A percentile compares a stretch with the other conserved stretches of the same genome.
Evolutionary conservation across 2,113 vertebrate species (phyloP).

Genomic region (Hemiprocne comata): DNA sequence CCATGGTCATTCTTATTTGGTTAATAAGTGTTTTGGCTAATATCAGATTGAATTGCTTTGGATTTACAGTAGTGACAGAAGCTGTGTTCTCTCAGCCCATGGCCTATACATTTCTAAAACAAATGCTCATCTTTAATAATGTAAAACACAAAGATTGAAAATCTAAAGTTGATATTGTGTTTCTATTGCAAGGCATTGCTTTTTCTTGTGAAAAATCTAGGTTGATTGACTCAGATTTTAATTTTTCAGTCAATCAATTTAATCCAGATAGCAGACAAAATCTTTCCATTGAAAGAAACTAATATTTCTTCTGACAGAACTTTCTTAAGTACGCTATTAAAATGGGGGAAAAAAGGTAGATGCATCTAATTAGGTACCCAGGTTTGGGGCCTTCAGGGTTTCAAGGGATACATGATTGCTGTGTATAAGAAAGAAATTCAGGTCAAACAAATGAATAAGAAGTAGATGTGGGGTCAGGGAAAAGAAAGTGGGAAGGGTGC

Average conservation of each 20-base stretch:
- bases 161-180: not conserved
- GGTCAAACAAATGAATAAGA: not conserved
- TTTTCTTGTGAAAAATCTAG: not conserved
- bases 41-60: not conserved
- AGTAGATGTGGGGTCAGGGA: not conserved
- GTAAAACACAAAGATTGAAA: not conserved
- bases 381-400: not conserved
- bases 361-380: slow-evolving; percentile 5
- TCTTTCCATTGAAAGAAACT: slow-evolving; percentile 21
- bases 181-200: not conserved
- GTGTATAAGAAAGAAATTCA: not conserved
- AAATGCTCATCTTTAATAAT: not conserved
- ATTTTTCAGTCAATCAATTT: not conserved
- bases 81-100: not conserved
- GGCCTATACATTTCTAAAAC: not conserved
- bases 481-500: not conserved
- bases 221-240: not conserved
- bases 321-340: slow-evolving; percentile 32
- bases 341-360: not conserved
- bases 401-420: not conserved
- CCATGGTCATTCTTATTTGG: rapidly evolving
- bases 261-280: not conserved
- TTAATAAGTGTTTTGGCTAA: not conserved
- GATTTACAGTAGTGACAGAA: not conserved
- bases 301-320: slow-evolving; percentile 37